Evolutionary conservation across 2,888 invertebrate species (phyloP), one percentile per base, ranked within the genome.

Genomic region (Dryadula phaetusa): DNA sequence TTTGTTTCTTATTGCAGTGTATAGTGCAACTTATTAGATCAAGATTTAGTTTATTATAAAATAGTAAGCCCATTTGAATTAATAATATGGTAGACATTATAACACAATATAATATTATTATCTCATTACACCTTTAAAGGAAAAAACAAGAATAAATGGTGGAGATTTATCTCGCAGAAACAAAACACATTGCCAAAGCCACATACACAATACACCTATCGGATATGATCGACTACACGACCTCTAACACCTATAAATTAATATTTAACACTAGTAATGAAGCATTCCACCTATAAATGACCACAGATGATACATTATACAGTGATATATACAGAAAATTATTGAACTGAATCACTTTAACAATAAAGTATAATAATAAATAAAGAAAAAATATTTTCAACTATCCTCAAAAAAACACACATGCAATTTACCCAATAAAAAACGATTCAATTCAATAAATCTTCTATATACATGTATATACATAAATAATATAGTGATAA

Each of bases 281-380:
- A 54, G n/a, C 32, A 60, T 53, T 62, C 54, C 53, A 62, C 62
- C 28, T 66, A 46, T 18, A 62, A 25, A 54, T 32, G 46, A 62
- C 32, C 20, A 44, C 32, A 44, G 62, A 44, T 62, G 37, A 49
- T 49, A 46, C 42, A 61, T 60, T 64, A 67, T 64, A 70, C 66
- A 72, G 67, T 73, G 70, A 56, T n/a, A 22, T 22, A 22, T 16
- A 22, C 22, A 40, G 56, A 56, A 22, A 40, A 56, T 40, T 20
- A 56, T 40, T 40, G 56, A 56, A 40, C 22, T 40, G 40, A 8
- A 56, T 22, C 10, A 2, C 8, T 20, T 12, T 22, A 5, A n/a
- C n/a, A n/a, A n/a, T 3, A 2, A 40, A 37, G 6, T 49, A 46
- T 22, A 32, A 32, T 7, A 32, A 32, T 7, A 32, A 32, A 32